Conservation (phyloP, 2,888 invertebrate genomes). For the Panopea generosa region DNA sequence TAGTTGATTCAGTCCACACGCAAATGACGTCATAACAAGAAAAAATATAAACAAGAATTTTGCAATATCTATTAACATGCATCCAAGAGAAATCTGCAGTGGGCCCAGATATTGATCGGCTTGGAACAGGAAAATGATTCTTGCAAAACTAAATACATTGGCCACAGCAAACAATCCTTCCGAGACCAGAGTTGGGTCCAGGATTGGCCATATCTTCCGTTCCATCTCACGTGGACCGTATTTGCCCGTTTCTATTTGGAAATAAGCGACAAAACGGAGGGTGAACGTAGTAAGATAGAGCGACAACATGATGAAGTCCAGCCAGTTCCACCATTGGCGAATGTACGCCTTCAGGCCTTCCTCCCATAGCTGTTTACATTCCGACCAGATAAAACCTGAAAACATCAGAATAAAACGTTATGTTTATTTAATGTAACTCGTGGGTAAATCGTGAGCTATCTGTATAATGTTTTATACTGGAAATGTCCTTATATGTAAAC, state of each 20-base stretch:
- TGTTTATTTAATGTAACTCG: too few relatives aligned
- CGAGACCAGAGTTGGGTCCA: conserved; percentile 87
- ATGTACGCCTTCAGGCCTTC: conserved; percentile 87
- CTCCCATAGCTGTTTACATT: conserved; percentile 88
- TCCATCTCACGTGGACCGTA: conserved; percentile 84
- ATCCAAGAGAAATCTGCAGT: conserved; percentile 87
- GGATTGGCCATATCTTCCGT: conserved; percentile 86
- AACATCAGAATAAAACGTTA: conserved; percentile 22
- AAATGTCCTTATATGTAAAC: too few relatives aligned
- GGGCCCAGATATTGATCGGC: conserved; percentile 87
- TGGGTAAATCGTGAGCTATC: too few relatives aligned
- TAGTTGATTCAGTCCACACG: conserved; percentile 91
- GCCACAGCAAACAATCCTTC: conserved; percentile 87
- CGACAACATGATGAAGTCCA: conserved; percentile 87
- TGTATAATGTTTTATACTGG: too few relatives aligned
- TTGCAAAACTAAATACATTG: conserved; percentile 87
- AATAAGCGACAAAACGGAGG: conserved; percentile 85
- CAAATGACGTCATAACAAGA: conserved; percentile 86
- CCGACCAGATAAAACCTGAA: conserved; percentile 87
- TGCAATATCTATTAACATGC: conserved; percentile 87
- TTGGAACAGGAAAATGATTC: conserved; percentile 87
- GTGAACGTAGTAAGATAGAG: conserved; percentile 87
- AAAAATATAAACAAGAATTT: conserved; percentile 87
- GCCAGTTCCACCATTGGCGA: conserved; percentile 88
- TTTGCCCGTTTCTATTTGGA: conserved; percentile 80